Evolutionary conservation across 2,113 vertebrate species (phyloP).

Genomic region (Micromys minutus): DNA sequence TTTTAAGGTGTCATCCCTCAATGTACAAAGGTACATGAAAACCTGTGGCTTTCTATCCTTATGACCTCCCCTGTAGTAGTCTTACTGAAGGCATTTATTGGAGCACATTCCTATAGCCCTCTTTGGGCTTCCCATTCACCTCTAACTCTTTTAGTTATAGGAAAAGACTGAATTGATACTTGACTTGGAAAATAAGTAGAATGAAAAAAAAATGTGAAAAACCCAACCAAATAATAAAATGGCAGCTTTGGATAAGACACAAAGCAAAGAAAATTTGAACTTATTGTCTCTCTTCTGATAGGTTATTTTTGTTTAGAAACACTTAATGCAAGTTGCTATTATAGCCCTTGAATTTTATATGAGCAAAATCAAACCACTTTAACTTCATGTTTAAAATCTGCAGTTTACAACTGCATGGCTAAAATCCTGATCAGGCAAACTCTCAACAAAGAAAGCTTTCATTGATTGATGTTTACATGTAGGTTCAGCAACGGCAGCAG

Average conservation of each 20-base stretch:
- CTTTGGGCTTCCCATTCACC: not conserved
- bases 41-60: not conserved
- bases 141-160: not conserved
- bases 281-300: not conserved
- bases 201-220: not conserved
- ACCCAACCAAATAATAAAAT: constrained; percentile 20
- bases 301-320: not conserved
- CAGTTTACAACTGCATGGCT: constrained; percentile 43
- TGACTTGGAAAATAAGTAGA: not conserved
- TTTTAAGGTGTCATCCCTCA: not conserved
- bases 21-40: not conserved
- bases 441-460: not conserved
- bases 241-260: not conserved
- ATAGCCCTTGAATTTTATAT: not conserved
- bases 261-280: not conserved
- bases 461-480: rapidly evolving
- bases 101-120: not conserved
- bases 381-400: not conserved
- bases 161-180: constrained; percentile 27
- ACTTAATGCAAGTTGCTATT: not conserved
- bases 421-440: constrained; percentile 52
- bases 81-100: not conserved
- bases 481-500: not conserved
- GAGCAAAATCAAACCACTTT: not conserved
- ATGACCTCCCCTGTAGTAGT: not conserved